These are phyloP conservation scores for Dermolepida albohirtum DNA, from an alignment of 2,888 invertebrate genomes.

Conservation along the genomic window DNA sequence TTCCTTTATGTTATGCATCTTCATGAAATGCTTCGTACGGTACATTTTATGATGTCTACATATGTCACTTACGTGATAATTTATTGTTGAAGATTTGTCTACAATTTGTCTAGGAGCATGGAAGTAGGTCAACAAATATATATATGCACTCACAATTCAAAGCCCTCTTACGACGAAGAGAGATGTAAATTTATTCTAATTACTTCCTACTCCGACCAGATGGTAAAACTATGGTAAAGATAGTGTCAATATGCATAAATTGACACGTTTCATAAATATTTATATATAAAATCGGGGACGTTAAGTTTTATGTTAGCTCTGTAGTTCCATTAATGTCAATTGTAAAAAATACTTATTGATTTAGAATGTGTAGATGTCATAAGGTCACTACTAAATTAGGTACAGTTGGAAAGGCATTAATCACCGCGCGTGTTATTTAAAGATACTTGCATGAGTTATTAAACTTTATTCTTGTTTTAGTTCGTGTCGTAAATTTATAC, in stretches of 20 bases:
- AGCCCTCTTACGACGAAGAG: conserved; percentile 18
- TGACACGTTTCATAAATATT: conserved; percentile 14
- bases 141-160: conserved; percentile 13
- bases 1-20: not conserved
- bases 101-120: conserved; percentile 24
- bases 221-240: conserved; percentile 22
- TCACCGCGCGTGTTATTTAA: too few species aligned
- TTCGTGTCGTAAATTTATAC: too few species aligned
- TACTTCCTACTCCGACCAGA: conserved; percentile 35
- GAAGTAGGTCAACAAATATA: conserved; percentile 30
- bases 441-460: too few species aligned
- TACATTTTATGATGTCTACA: conserved; percentile 4
- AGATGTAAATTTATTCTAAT: conserved; percentile 38
- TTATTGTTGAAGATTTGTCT: conserved; percentile 27
- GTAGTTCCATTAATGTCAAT: too few species aligned
- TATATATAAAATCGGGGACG: conserved; percentile 8
- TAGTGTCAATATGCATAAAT: conserved; percentile 20
- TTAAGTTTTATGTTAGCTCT: not conserved
- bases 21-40: not conserved
- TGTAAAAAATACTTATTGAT: too few species aligned
- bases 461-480: too few species aligned
- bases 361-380: too few species aligned
- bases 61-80: conserved; percentile 25
- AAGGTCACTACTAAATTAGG: too few species aligned
- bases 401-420: too few species aligned